Evolutionary conservation across 2,888 invertebrate species (phyloP), one percentile per base, ranked within the genome.

Genomic region (Elegia similella): DNA sequence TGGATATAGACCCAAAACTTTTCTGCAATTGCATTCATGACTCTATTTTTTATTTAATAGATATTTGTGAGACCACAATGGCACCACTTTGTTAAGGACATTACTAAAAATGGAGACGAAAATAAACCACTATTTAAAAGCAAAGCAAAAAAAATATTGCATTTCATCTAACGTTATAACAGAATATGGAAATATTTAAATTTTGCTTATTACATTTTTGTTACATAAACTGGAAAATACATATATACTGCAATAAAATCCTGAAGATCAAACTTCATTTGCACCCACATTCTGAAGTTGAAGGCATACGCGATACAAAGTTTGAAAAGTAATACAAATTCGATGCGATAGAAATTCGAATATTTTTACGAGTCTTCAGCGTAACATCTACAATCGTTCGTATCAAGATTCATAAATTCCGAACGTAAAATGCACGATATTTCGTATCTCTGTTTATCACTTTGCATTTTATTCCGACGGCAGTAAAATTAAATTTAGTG

Each of bases 401-500:
- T 56, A 55, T 56, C 48, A 48, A 48, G 38, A 56, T 56, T 56
- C 56, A 56, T 56, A 56, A 56, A 56, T 56, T 56, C 56, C 15
- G 42, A 48, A 56, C 56, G 42, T 48, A 48, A 42, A 56, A 42
- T 48, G 47, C 38, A 38, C 34, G 47, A 48, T 55, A 55, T 55
- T 48, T 46, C 16, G 47, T 47, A 55, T 47, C 47, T 53, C 30
- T 42, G 15, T 56, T 42, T 48, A 56, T 47, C 47, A 38, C 23
- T 47, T 55, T 38, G 29, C 44, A 44, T 34, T 46, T 55, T 55
- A 55, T 34, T 55, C 34, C 32, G 32, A 32, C 6, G n/a, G 42
- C 43, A 42, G 53, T 53, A 29, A 43, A 42, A 53, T 53, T 29
- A 29, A 43, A 53, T 42, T 53, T 42, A 42, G 43, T 29, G 30